A percentile compares a stretch with the other conserved stretches of the same genome.
phyloP scores from a whole-genome alignment of 2,888 invertebrate species.

The Andrena praecox region DNA sequence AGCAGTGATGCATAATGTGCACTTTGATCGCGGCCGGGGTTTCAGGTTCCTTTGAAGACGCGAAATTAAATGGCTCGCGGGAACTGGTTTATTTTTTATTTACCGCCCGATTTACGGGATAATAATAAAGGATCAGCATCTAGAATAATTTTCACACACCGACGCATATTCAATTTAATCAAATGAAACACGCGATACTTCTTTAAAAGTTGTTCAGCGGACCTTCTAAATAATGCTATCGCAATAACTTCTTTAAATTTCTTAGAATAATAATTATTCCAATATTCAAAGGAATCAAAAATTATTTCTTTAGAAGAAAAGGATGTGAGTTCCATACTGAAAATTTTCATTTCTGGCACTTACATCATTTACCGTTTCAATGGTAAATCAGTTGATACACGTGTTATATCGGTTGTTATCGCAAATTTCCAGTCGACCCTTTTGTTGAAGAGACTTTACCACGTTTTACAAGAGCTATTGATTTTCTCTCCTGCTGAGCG shows the following conservation, averaged over 20 bases:
- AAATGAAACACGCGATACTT: too few relatives aligned
- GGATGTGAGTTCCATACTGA: too few relatives aligned
- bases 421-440: not conserved
- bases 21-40: constrained; percentile 38
- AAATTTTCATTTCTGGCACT: not conserved
- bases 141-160: too few relatives aligned
- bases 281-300: not conserved
- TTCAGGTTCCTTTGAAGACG: constrained; percentile 29
- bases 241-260: too few relatives aligned
- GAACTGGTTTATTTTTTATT: constrained; percentile 7
- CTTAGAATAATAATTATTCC: too few relatives aligned
- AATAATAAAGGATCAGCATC: not conserved
- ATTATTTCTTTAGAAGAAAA: too few relatives aligned
- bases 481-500: not conserved
- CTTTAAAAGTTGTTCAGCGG: too few relatives aligned
- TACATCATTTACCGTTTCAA: too few relatives aligned
- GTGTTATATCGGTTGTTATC: too few relatives aligned
- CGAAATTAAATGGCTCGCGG: constrained; percentile 4
- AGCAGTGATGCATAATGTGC: constrained; percentile 44
- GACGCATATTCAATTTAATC: too few relatives aligned
- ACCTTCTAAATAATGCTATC: too few relatives aligned
- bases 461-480: constrained; percentile 9
- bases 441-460: constrained; percentile 15
- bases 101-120: not conserved
- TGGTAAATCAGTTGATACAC: too few relatives aligned